Base-by-base conservation (phyloP, 2,888 invertebrate genomes). In the Leptopilina myrica region DNA sequence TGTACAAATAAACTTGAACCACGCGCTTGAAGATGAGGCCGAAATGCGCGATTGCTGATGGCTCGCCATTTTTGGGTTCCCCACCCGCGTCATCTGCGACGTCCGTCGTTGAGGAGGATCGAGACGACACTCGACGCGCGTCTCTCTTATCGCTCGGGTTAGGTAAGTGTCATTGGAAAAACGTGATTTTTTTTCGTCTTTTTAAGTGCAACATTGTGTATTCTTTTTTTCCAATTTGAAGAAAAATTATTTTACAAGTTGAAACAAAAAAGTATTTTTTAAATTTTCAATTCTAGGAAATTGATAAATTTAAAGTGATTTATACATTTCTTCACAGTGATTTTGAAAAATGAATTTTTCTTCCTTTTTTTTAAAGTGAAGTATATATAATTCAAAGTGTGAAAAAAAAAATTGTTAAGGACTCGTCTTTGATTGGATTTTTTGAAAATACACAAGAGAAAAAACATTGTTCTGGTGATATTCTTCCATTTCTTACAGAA, bases 31-130 rank as follows among this genome's bases (percentile, higher is more conserved):
- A 76, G 49, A 78, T 81, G 83, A 82, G 78, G 79, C 78, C 80
- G 80, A 75, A 80, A 82, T 78, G 80, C 80, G 82, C 76, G 78
- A 67, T 78, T 79, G 77, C 76, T 85, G 85, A 85, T 86, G 88
- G 86, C 89, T 88, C 89, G 91, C 92, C 92, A 92, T 92, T 92
- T 92, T 92, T 92, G 92, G 92, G 88, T 88, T 91, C 91, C 91
- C 91, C 91, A 89, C 90, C 89, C 87, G 86, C 83, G 82, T 82
- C 81, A 80, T 84, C 84, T 84, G 78, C 80, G 83, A 83, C 65
- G 82, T 81, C 79, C 82, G 80, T 84, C 83, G 79, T 85, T 81
- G 81, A 84, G 81, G 80, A 83, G 80, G 83, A 79, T 81, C 83
- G 82, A 62, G 79, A 83, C 84, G 81, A 81, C 82, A 91, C 91